phyloP scores from a whole-genome alignment of 2,888 invertebrate genomes.

The Philonicus albiceps region DNA sequence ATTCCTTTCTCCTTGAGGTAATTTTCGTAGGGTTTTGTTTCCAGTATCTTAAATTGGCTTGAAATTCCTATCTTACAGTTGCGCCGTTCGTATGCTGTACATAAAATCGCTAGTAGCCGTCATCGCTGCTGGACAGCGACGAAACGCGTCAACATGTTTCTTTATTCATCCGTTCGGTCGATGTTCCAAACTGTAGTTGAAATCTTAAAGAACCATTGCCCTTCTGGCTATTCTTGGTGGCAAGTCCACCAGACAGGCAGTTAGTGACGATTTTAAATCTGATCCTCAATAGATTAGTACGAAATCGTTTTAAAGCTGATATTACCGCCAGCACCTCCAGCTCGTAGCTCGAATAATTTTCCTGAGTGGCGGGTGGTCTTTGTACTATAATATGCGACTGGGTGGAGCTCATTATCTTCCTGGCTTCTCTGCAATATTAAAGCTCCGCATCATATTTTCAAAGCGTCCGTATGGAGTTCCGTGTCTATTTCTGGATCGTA shows the following conservation, averaged over 20 bases:
- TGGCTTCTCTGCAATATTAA: background rate
- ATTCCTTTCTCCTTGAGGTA: no score
- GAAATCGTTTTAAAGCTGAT: background rate
- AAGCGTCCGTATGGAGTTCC: background rate
- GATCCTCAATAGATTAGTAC: background rate
- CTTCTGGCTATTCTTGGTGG: constrained; percentile 53
- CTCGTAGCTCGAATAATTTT: background rate
- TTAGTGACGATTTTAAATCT: background rate
- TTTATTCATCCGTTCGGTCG: no score
- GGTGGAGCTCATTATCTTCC: background rate
- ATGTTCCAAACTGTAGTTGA: background rate
- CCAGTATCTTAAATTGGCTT: no score
- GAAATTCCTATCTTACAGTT: no score
- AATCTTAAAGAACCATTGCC: constrained; percentile 52
- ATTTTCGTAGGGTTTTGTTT: no score
- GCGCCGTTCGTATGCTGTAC: no score
- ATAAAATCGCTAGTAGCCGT: no score
- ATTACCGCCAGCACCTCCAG: background rate
- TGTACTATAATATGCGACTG: background rate
- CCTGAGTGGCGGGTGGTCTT: background rate
- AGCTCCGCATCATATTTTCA: background rate
- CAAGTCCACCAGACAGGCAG: background rate
- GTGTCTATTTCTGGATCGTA: background rate
- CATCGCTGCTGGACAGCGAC: no score
- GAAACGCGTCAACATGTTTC: no score